These are phyloP conservation scores for Psittacara wagleri DNA, from an alignment of 2,113 vertebrate species.

Conservation along the genomic window DNA sequence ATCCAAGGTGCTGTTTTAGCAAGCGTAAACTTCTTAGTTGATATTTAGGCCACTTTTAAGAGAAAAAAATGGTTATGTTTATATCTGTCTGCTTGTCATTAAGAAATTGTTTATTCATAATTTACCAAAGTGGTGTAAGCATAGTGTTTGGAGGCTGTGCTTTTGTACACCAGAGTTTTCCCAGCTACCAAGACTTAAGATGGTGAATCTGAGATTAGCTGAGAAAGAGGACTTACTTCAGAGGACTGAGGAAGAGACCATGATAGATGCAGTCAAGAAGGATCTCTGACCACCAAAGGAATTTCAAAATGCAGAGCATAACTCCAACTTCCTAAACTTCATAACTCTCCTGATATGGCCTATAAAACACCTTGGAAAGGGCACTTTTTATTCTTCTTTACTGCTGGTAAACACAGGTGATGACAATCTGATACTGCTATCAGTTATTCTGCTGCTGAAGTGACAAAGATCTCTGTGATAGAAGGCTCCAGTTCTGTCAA, in stretches of 20 bases:
- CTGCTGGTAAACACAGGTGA: background rate
- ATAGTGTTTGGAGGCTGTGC: background rate
- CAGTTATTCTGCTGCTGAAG: background rate
- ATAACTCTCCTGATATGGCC: background rate
- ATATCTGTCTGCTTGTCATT: constrained; percentile 24
- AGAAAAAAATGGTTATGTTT: constrained; percentile 8
- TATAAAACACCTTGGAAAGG: background rate
- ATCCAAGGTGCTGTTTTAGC: background rate
- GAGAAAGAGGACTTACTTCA: background rate
- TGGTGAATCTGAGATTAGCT: background rate
- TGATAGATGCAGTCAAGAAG: background rate
- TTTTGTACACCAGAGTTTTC: constrained; percentile 39
- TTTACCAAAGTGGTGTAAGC: background rate
- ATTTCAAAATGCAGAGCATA: background rate
- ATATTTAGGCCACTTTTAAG: constrained; percentile 33
- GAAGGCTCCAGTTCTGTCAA: background rate
- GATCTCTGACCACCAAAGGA: background rate
- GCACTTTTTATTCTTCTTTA: background rate
- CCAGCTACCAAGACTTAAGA: background rate
- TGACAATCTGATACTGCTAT: background rate
- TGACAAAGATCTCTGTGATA: background rate
- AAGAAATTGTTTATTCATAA: constrained; percentile 34
- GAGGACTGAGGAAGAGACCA: background rate
- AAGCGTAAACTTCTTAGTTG: background rate
- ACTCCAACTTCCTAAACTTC: background rate